phyloP scores from a whole-genome alignment of 2,888 invertebrate species.

The Cacoxenus indagator region DNA sequence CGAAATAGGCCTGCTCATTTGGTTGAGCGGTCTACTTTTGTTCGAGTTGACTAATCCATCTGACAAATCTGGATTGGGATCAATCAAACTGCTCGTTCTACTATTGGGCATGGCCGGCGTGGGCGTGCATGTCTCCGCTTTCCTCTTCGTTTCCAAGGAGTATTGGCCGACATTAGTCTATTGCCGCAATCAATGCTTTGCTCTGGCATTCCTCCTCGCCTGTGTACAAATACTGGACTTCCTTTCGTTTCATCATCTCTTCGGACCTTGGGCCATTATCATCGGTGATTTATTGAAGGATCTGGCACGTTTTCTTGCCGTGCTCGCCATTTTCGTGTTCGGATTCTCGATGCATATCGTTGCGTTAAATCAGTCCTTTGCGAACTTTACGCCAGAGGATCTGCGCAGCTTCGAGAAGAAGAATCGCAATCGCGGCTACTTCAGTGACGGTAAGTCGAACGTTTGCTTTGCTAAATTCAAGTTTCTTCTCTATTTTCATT shows the following conservation, averaged over 20 bases:
- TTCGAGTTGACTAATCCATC: conserved; percentile 98
- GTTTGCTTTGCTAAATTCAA: conserved; percentile 10
- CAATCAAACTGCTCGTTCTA: conserved; percentile 89
- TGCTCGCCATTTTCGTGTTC: conserved; percentile 96
- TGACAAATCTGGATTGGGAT: conserved; percentile 96
- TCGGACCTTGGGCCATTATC: conserved; percentile 99
- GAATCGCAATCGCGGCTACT: conserved; percentile 73
- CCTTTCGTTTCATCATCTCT: conserved; percentile 97
- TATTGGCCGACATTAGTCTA: conserved; percentile 92
- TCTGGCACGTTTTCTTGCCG: conserved; percentile 95
- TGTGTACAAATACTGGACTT: conserved; percentile 99
- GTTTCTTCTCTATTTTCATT: conserved; percentile 4
- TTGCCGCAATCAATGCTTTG: conserved; percentile 96
- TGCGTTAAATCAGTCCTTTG: conserved; percentile 94
- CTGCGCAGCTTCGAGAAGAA: conserved; percentile 75
- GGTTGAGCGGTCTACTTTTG: conserved; percentile 93
- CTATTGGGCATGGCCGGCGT: conserved; percentile 92
- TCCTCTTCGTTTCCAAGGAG: conserved; percentile 77
- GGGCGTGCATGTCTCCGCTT: conserved; percentile 87
- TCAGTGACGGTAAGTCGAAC: conserved; percentile 80
- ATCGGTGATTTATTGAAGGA: conserved; percentile 96
- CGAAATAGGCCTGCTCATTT: conserved; percentile 94
- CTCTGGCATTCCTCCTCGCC: conserved; percentile 92
- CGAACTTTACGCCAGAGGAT: conserved; percentile 77
- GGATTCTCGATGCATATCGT: conserved; percentile 98